A percentile compares a stretch with the other conserved stretches of the same genome.
Conservation (phyloP, 2,113 vertebrate species). For the Chaetorhynchus papuensis region DNA sequence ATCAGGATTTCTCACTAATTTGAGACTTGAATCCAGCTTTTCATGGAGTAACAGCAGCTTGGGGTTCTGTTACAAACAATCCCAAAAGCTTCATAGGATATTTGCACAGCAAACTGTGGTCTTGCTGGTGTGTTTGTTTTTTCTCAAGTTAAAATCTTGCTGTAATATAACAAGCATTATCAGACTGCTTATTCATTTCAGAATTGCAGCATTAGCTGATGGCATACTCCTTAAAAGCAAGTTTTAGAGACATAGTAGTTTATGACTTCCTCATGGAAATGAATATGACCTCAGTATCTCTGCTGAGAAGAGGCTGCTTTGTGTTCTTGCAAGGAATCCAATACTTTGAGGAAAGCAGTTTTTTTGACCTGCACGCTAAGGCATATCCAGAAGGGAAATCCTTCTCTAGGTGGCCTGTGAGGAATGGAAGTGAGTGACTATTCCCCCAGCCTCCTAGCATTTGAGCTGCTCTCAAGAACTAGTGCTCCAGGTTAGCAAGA, state of each 20-base stretch:
- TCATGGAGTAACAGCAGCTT: background rate
- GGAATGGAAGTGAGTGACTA: background rate
- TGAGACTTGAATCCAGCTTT: background rate
- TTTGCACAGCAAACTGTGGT: background rate
- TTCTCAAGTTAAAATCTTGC: background rate
- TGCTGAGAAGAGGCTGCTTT: background rate
- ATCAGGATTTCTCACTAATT: background rate
- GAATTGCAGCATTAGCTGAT: background rate
- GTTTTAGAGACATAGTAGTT: background rate
- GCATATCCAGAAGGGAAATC: background rate
- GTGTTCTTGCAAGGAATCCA: background rate
- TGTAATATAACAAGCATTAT: background rate
- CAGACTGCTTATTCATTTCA: background rate
- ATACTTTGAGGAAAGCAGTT: background rate
- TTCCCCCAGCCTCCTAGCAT: background rate
- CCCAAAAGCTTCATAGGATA: background rate
- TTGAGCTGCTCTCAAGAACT: background rate
- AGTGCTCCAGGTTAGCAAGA: background rate
- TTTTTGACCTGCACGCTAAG: background rate
- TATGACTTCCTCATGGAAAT: background rate
- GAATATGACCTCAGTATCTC: background rate
- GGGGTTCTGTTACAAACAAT: background rate
- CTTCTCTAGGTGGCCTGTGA: background rate
- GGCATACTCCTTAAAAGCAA: background rate
- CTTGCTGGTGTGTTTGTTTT: background rate